These are phyloP conservation scores for Macaria notata DNA, from an alignment of 2,888 invertebrate species.

Conservation along the genomic window DNA sequence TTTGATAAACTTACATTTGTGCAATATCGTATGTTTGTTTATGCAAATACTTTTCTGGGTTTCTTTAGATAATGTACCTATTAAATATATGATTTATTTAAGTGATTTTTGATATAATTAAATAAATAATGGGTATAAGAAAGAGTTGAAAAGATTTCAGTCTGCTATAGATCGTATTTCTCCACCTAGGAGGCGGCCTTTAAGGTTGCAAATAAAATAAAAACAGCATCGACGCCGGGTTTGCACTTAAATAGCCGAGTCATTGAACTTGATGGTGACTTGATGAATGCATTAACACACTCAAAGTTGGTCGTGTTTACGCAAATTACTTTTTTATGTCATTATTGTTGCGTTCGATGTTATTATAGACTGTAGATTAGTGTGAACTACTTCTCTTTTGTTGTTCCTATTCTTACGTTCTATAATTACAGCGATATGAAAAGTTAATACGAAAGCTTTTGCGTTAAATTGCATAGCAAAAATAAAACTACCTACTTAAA, in stretches of 20 bases:
- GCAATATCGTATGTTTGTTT: slow-evolving; percentile 22
- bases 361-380: background rate
- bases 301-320: slow-evolving; percentile 1
- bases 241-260: slow-evolving; percentile 58
- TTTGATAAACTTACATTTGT: slow-evolving; percentile 25
- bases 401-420: no score
- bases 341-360: background rate
- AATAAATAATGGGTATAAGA: no score
- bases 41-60: slow-evolving; percentile 9
- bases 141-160: no score
- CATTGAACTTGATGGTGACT: slow-evolving; percentile 69
- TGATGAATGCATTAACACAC: slow-evolving; percentile 42
- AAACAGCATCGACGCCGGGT: slow-evolving; percentile 50
- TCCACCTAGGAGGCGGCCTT: slow-evolving; percentile 28
- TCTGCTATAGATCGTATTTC: background rate
- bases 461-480: no score
- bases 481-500: no score
- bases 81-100: no score
- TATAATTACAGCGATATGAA: no score
- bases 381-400: no score
- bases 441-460: no score
- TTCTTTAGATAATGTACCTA: slow-evolving; percentile 1
- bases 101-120: no score
- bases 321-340: background rate
- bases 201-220: slow-evolving; percentile 56